Evolutionary conservation across 2,888 invertebrate genomes (phyloP).

Genomic region (Dioctria rufipes): DNA sequence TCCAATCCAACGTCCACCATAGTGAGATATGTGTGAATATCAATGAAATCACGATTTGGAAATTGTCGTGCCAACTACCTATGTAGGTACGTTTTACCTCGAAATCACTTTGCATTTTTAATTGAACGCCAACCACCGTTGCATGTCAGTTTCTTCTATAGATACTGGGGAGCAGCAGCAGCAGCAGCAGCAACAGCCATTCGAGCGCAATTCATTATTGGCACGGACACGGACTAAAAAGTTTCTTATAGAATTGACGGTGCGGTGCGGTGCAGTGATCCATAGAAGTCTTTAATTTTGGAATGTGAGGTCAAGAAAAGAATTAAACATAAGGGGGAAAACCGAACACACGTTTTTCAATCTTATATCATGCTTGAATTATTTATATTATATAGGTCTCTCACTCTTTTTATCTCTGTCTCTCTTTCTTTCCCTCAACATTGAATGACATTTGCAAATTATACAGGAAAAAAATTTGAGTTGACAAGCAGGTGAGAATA

Average conservation of each 20-base stretch:
- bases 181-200: background rate
- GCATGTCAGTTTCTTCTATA: background rate
- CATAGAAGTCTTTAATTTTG: background rate
- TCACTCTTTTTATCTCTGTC: too few relatives aligned
- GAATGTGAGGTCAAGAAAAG: background rate
- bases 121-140: constrained; percentile 19
- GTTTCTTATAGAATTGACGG: background rate
- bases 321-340: background rate
- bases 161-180: too few relatives aligned
- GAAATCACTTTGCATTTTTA: constrained; percentile 34
- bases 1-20: background rate
- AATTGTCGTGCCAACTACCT: background rate
- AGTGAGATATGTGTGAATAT: constrained; percentile 28
- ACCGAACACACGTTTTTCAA: background rate
- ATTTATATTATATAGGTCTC: too few relatives aligned
- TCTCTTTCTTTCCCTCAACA: too few relatives aligned
- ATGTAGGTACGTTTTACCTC: background rate
- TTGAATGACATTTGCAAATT: too few relatives aligned
- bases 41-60: constrained; percentile 44
- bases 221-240: background rate
- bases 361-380: too few relatives aligned
- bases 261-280: background rate
- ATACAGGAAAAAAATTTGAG: too few relatives aligned
- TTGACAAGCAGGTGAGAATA: too few relatives aligned
- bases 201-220: background rate